Conservation (phyloP, 1,140 invertebrate genomes). For the Stegodyphus dumicola region DNA sequence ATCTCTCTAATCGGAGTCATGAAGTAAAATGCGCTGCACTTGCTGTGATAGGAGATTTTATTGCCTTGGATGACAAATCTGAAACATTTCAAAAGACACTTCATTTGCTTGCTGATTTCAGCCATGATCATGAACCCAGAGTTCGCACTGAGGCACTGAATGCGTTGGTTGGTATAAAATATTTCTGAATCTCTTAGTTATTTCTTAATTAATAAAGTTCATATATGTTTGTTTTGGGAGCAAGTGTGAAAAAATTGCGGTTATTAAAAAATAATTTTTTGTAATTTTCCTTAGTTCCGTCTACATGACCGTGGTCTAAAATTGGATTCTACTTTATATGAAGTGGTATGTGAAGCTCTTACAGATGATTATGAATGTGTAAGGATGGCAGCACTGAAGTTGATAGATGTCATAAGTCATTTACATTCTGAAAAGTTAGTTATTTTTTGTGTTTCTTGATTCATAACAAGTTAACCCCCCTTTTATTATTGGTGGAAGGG, state of each 20-base stretch:
- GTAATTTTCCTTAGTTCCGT: conserved; percentile 67
- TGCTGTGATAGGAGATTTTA: conserved; percentile 77
- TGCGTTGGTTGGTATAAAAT: conserved; percentile 76
- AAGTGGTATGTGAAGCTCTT: conserved; percentile 82
- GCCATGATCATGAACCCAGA: conserved; percentile 88
- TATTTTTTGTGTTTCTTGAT: neutral
- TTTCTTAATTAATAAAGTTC: too few species aligned
- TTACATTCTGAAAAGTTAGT: conserved; percentile 88
- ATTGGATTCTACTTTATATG: conserved; percentile 82
- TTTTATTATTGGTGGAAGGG: too few species aligned
- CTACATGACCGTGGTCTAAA: conserved; percentile 84
- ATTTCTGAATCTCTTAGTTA: neutral
- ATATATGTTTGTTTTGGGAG: too few species aligned
- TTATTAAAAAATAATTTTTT: conserved; percentile 69
- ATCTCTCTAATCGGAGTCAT: conserved; percentile 79
- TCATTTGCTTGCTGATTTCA: conserved; percentile 80
- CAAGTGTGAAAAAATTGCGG: conserved; percentile 63
- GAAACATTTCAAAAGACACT: conserved; percentile 67
- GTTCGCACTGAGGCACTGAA: conserved; percentile 88
- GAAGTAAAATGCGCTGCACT: conserved; percentile 83
- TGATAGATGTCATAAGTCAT: conserved; percentile 86
- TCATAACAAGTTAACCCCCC: too few species aligned
- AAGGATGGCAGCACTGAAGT: conserved; percentile 82
- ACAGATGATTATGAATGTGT: conserved; percentile 96
- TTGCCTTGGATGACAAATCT: conserved; percentile 69